Evolutionary conservation across 1,140 invertebrate genomes (phyloP), one percentile per base, ranked within the genome.

Genomic region (Atopsyche davidsoni): DNA sequence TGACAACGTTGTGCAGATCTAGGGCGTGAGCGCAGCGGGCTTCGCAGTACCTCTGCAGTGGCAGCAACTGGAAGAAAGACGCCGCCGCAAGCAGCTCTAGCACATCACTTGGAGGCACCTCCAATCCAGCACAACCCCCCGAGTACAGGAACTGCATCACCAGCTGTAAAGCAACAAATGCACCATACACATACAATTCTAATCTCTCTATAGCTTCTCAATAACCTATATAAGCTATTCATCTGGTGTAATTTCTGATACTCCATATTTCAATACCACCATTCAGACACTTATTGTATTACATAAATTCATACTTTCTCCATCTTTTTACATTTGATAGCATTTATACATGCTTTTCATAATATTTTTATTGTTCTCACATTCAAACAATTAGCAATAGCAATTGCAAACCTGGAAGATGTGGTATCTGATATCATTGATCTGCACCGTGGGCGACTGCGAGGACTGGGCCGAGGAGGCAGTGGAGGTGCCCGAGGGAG

Each of bases 131-230:
- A 62, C 86, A 88, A 14, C 88, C 88, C 13, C 91, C 90, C 57
- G 91, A 88, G 66, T 95, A 95, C 16, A 95, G 73, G 69, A 89
- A 93, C 64, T 93, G 86, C 89, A 94, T 93, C 2, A 94, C 88
- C 76, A 91, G 79, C 87, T 94, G 65, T 24, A 72, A 73, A 49
- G n/a, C 10, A 34, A n/a, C 25, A 28, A 6, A 28, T 28, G 53
- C 19, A 41, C 23, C 18, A 28, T 39, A 10, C 11, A n/a, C n/a
- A n/a, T n/a, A n/a, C n/a, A n/a, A n/a, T n/a, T n/a, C n/a, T n/a
- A n/a, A n/a, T n/a, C n/a, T n/a, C n/a, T n/a, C n/a, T n/a, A n/a
- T n/a, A n/a, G n/a, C n/a, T n/a, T n/a, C n/a, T n/a, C n/a, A n/a
- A n/a, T n/a, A n/a, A n/a, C n/a, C n/a, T n/a, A n/a, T n/a, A n/a